Percentiles rank a stretch among this genome's conserved stretches.
phyloP scores from a whole-genome alignment of 2,113 vertebrate species.

The Gavialis gangeticus region DNA sequence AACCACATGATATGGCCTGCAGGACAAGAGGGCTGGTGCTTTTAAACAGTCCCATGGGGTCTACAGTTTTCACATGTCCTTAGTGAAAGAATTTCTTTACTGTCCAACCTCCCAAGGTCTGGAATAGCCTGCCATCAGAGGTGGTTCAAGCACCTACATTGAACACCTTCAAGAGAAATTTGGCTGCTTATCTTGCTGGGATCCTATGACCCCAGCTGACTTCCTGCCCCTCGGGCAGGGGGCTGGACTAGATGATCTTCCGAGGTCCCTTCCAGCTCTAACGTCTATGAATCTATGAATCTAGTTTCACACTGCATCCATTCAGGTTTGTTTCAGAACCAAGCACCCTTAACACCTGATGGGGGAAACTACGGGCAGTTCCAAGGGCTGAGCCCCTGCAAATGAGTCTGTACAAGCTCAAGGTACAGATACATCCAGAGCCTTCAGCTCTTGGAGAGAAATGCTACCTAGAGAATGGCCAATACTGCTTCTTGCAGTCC shows the following conservation, averaged over 20 bases:
- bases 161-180: too few species aligned
- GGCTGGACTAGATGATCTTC: too few species aligned
- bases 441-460: not conserved
- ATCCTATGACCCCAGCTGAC: too few species aligned
- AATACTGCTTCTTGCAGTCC: not conserved
- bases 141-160: too few species aligned
- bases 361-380: not conserved
- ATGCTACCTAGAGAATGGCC: not conserved
- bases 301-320: not conserved
- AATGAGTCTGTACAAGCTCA: not conserved
- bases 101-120: too few species aligned
- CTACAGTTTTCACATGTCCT: not conserved
- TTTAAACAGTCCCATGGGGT: not conserved
- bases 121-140: too few species aligned
- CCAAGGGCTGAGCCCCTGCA: not conserved
- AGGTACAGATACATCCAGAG: not conserved
- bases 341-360: not conserved
- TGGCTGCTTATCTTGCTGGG: too few species aligned
- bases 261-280: too few species aligned
- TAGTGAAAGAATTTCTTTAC: too few species aligned
- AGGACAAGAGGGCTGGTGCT: fast-evolving
- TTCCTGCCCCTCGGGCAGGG: too few species aligned
- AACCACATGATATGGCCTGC: fast-evolving
- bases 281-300: too few species aligned
- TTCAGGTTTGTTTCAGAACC: not conserved